Percentiles rank a stretch among this genome's conserved stretches.
Evolutionary conservation across 2,888 invertebrate genomes (phyloP).

Genomic region (Malthinus seriepunctatus): DNA sequence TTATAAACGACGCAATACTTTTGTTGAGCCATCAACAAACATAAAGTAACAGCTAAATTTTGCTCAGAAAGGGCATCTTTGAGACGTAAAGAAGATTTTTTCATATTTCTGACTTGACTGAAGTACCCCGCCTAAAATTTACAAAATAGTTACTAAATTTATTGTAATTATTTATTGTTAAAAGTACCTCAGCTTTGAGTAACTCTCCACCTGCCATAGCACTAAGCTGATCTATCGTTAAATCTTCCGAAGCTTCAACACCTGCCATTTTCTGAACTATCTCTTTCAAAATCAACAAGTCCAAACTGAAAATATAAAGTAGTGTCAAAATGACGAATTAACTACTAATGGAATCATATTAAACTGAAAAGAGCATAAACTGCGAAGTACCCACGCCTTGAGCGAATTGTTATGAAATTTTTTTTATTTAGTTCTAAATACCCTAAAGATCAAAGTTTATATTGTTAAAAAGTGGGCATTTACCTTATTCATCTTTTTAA

Average conservation of each 20-base stretch:
- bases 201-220: constrained; percentile 98
- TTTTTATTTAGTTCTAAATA: no score
- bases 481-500: no score
- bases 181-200: constrained; percentile 83
- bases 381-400: no score
- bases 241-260: constrained; percentile 94
- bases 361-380: no score
- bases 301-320: constrained; percentile 76
- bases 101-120: constrained; percentile 94
- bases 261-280: constrained; percentile 99
- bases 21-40: constrained; percentile 95
- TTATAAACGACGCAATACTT: constrained; percentile 92
- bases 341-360: no score
- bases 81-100: constrained; percentile 90
- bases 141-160: constrained; percentile 10
- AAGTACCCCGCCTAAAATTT: constrained; percentile 89
- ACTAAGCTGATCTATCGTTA: constrained; percentile 94
- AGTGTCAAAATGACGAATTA: no score
- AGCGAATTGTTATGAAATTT: no score
- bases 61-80: constrained; percentile 95
- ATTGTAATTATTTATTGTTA: background rate
- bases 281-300: constrained; percentile 91
- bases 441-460: no score
- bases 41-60: constrained; percentile 90
- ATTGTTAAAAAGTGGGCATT: no score